Evolutionary conservation across 2,113 vertebrate species (phyloP).

Genomic region (Tetrax tetrax): DNA sequence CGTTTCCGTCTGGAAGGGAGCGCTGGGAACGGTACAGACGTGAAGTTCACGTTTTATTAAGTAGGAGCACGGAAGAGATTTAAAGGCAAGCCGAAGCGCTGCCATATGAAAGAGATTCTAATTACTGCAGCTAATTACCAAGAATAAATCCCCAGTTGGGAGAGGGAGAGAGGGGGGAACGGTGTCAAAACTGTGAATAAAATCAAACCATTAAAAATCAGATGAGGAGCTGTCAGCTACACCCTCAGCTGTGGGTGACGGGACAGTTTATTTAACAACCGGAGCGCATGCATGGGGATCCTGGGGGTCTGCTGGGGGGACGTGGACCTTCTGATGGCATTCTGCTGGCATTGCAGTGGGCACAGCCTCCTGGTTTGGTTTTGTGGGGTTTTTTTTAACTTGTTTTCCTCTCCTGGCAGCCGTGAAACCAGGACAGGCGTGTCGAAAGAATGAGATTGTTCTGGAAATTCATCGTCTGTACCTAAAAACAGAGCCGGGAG

Average conservation of each 20-base stretch:
- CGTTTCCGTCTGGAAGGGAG: background rate
- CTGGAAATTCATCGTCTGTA: slow-evolving; percentile 32
- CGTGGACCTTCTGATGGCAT: background rate
- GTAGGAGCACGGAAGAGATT: background rate
- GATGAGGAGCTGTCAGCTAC: background rate
- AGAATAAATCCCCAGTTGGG: background rate
- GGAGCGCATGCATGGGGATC: rapidly evolving
- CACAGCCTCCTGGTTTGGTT: background rate
- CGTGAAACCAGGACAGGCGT: background rate
- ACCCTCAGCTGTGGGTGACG: background rate
- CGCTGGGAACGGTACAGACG: background rate
- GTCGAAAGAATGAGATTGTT: background rate
- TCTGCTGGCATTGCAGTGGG: background rate
- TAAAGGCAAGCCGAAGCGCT: background rate
- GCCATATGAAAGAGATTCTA: background rate
- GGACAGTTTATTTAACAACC: background rate
- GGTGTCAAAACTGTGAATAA: background rate
- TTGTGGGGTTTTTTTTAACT: background rate
- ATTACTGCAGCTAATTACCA: slow-evolving; percentile 20
- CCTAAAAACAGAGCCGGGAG: background rate
- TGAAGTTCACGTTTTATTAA: background rate
- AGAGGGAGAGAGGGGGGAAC: background rate
- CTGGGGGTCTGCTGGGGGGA: background rate
- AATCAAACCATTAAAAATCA: background rate
- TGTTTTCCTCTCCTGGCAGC: slow-evolving; percentile 3